Evolutionary conservation across 2,888 invertebrate genomes (phyloP).

Genomic region (Hartigia nigra): DNA sequence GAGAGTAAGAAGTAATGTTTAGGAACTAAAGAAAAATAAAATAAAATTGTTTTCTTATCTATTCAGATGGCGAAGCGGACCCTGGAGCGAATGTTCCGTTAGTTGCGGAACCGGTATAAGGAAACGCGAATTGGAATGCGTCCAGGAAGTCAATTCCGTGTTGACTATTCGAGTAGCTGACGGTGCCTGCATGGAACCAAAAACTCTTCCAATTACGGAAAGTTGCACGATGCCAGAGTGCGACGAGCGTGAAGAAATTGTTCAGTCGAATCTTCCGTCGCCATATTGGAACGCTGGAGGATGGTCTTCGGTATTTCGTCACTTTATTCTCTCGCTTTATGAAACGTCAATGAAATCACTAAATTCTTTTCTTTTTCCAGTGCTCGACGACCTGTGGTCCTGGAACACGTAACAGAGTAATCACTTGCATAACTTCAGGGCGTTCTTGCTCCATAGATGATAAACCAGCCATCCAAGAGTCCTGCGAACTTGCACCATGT

Average conservation of each 20-base stretch:
- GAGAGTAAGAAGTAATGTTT: neutral
- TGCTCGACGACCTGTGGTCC: slow-evolving; percentile 76
- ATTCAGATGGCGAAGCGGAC: slow-evolving; percentile 75
- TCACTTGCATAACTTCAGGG: slow-evolving; percentile 68
- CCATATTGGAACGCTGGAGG: slow-evolving; percentile 69
- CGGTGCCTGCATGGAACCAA: slow-evolving; percentile 71
- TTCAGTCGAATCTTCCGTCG: slow-evolving; percentile 15
- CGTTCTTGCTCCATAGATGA: slow-evolving; percentile 47
- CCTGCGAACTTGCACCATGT: slow-evolving; percentile 72
- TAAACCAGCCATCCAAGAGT: slow-evolving; percentile 68
- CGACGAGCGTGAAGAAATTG: slow-evolving; percentile 33
- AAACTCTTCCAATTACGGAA: slow-evolving; percentile 64
- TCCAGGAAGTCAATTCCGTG: slow-evolving; percentile 70
- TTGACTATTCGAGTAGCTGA: slow-evolving; percentile 71
- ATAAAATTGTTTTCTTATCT: neutral
- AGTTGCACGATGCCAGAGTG: slow-evolving; percentile 65
- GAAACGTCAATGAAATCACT: neutral
- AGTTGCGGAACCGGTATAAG: slow-evolving; percentile 82
- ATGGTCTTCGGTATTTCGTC: slow-evolving; percentile 70
- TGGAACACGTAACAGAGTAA: slow-evolving; percentile 71
- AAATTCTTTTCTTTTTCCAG: slow-evolving; percentile 63
- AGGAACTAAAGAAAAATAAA: neutral
- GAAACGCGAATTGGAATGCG: slow-evolving; percentile 79
- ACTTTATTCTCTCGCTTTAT: neutral
- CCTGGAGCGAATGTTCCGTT: slow-evolving; percentile 83